Conservation (phyloP, 2,113 vertebrate species). For the Myocastor coypus region DNA sequence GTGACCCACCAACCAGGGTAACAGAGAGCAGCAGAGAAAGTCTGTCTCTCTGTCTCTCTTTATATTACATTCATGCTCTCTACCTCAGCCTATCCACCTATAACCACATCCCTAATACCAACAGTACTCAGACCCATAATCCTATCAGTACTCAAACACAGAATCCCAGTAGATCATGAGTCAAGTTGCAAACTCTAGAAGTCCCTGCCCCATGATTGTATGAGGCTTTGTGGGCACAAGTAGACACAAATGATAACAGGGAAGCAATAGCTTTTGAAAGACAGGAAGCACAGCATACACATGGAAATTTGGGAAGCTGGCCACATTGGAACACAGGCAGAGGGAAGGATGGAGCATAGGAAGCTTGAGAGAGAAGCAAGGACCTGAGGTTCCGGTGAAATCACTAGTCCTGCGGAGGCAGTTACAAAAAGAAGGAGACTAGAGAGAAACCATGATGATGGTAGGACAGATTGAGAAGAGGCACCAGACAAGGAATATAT, state of each 20-base stretch:
- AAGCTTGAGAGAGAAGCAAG: not conserved
- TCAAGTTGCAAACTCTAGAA: too few species aligned
- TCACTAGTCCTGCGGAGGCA: not conserved
- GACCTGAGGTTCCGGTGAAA: not conserved
- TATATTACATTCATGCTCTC: too few species aligned
- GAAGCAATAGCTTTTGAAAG: not conserved
- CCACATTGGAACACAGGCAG: not conserved
- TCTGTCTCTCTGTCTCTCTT: too few species aligned
- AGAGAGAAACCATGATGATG: rapidly evolving
- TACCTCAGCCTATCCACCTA: too few species aligned
- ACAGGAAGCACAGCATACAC: not conserved
- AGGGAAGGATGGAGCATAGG: not conserved
- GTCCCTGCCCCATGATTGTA: too few species aligned
- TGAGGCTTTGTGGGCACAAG: too few species aligned
- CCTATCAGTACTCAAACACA: too few species aligned
- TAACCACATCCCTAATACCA: too few species aligned
- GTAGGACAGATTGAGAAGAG: not conserved
- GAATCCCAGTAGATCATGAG: too few species aligned
- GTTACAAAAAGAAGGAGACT: not conserved
- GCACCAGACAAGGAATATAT: rapidly evolving
- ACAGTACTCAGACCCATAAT: too few species aligned
- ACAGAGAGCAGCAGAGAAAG: too few species aligned
- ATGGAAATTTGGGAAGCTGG: not conserved
- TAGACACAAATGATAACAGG: not conserved
- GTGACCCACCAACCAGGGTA: too few species aligned